Percentiles rank a stretch among this genome's conserved stretches.
Conservation (phyloP, 1,140 invertebrate genomes). For the Plectrocnemia conspersa region DNA sequence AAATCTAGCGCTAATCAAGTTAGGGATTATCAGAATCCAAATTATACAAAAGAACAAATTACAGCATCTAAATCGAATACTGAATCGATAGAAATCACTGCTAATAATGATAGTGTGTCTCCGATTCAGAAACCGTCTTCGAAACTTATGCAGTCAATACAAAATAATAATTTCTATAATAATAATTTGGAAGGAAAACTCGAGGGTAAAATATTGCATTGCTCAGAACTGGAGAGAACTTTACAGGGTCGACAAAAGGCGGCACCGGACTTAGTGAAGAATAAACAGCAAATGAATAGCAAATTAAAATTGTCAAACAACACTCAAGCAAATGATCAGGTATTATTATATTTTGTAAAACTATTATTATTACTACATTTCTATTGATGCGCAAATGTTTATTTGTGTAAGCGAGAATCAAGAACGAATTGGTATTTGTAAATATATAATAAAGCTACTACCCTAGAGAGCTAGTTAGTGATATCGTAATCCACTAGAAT, state of each 20-base stretch:
- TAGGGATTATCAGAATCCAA: conserved; percentile 38
- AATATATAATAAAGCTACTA: too few relatives aligned
- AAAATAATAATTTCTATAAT: neutral
- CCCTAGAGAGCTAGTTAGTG: too few relatives aligned
- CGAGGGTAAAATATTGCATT: conserved; percentile 40
- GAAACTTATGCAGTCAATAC: neutral
- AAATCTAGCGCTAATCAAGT: conserved; percentile 20
- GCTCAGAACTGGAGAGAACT: conserved; percentile 32
- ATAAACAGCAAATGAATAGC: conserved; percentile 20
- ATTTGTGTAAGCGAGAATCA: too few relatives aligned
- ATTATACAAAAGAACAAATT: conserved; percentile 29
- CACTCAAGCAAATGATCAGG: too few relatives aligned
- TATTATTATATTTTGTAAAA: conserved; percentile 12
- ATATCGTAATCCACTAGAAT: too few relatives aligned
- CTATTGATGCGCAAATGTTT: too few relatives aligned
- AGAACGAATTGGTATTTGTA: too few relatives aligned
- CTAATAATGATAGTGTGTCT: conserved; percentile 23
- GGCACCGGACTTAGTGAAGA: conserved; percentile 40
- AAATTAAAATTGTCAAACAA: conserved; percentile 14
- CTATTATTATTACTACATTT: neutral
- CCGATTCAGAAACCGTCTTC: conserved; percentile 43
- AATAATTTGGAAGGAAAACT: conserved; percentile 37
- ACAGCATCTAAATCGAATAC: conserved; percentile 15
- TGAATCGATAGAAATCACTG: conserved; percentile 14
- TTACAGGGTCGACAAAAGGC: conserved; percentile 30